Evolutionary conservation across 2,888 invertebrate species (phyloP), one percentile per base, ranked within the genome.

Genomic region (Strigamia maritima): DNA sequence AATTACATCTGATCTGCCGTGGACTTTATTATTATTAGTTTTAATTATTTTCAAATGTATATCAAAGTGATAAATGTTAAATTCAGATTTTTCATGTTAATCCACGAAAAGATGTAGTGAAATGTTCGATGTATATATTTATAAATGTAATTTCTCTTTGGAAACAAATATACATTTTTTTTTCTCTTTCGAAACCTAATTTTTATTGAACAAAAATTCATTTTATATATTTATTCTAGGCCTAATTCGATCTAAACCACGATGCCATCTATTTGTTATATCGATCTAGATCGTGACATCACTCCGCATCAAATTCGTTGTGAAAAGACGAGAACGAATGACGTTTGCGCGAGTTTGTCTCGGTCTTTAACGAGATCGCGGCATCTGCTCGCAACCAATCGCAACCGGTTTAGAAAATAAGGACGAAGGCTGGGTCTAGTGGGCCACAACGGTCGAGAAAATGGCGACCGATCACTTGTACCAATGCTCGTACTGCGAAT

Each of bases 251-350:
- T 44, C 60, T 22, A 24, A 60, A 60, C 60, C 22, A 22, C 24
- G 60, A 60, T 60, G 60, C 22, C 60, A 60, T 60, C 60, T 60
- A 60, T 60, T 60, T 60, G 60, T 60, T 60, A 12, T 22, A 60
- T 60, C 14, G 60, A 60, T 22, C 60, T 19, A 60, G 60, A 60
- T 60, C 60, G 22, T 60, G 60, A 60, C 60, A 22, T 60, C 22
- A 60, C 16, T n/a, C n/a, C 6, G 16, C 54, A 54, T 54, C 54
- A 54, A 8, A 40, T 8, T 40, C n/a, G n/a, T n/a, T n/a, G n/a
- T n/a, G n/a, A n/a, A n/a, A n/a, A n/a, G n/a, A n/a, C 14, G 40
- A 40, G 40, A 40, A 10, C 14, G 8, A 40, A 49, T 49, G 49
- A 49, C 49, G 49, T 49, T 19, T n/a, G 7, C 6, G n/a, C 4